Conservation (phyloP, 2,888 invertebrate genomes). For the Limnephilus lunatus region DNA sequence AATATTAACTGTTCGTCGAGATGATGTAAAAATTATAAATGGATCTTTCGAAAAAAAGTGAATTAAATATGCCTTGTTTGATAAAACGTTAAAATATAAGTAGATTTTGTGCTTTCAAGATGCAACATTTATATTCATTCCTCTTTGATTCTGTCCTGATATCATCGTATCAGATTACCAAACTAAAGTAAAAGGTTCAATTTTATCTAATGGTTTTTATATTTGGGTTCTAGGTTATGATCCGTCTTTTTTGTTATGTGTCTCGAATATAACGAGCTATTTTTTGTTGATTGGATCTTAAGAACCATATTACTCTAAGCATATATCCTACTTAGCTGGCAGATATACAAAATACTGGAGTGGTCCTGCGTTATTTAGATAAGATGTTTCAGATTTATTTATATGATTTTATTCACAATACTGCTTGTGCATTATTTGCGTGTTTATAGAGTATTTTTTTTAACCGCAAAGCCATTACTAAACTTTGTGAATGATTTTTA, state of each 20-base stretch:
- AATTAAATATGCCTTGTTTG: slow-evolving; percentile 8
- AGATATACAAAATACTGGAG: background rate
- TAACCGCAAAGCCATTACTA: too few relatives aligned
- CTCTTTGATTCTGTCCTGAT: background rate
- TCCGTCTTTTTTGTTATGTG: background rate
- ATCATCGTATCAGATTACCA: background rate
- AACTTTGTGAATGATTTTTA: too few relatives aligned
- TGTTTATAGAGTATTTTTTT: too few relatives aligned
- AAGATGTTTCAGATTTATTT: too few relatives aligned
- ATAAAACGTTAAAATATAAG: slow-evolving; percentile 9
- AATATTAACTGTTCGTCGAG: background rate
- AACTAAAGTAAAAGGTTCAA: background rate
- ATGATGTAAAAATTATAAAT: slow-evolving; percentile 19
- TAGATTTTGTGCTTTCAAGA: background rate
- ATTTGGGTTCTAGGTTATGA: background rate
- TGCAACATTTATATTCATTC: background rate
- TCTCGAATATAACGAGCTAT: background rate
- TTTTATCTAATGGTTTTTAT: background rate
- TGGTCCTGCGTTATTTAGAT: too few relatives aligned
- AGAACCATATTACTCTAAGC: too few relatives aligned
- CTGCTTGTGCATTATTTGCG: too few relatives aligned
- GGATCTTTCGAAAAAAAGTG: slow-evolving; percentile 16
- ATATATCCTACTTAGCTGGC: background rate
- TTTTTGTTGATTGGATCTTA: background rate
- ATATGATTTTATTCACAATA: too few relatives aligned